Percentiles rank a stretch among this genome's conserved stretches.
Evolutionary conservation across 2,888 invertebrate species (phyloP).

Genomic region (Hemistola chrysoprasaria): DNA sequence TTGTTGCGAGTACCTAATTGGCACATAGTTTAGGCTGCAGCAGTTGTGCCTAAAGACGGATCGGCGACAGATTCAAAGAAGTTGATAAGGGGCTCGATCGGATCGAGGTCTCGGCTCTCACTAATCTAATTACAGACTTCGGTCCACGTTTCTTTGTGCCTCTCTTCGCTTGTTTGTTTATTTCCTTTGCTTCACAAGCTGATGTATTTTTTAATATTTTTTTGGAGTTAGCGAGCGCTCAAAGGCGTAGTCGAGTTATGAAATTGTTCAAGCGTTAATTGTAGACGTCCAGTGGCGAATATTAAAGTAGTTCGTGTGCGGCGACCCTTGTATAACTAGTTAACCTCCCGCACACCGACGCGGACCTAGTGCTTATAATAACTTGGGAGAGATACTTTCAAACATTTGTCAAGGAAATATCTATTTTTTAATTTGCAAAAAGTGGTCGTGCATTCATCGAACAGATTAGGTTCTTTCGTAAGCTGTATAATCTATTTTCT

Average conservation of each 20-base stretch:
- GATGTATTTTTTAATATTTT: conserved; percentile 66
- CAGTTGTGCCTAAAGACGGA: conserved; percentile 39
- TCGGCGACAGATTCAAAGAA: conserved; percentile 44
- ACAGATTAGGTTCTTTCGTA: too few relatives aligned
- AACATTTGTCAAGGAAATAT: conserved; percentile 56
- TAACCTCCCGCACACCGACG: conserved; percentile 56
- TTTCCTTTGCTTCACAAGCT: conserved; percentile 54
- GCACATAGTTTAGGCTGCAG: too few relatives aligned
- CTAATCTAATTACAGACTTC: conserved; percentile 70
- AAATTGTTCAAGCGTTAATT: conserved; percentile 80
- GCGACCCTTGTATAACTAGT: conserved; percentile 62
- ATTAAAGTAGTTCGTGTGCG: conserved; percentile 68
- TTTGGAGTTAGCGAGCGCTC: conserved; percentile 58
- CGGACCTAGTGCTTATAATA: conserved; percentile 21
- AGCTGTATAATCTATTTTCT: too few relatives aligned
- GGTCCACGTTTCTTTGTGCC: conserved; percentile 50
- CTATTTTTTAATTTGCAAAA: conserved; percentile 45
- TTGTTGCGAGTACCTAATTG: too few relatives aligned
- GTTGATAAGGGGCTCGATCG: conserved; percentile 40
- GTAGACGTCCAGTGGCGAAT: conserved; percentile 78
- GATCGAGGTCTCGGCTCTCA: conserved; percentile 45
- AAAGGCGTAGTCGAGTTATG: conserved; percentile 77
- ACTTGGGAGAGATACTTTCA: conserved; percentile 36
- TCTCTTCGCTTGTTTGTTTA: conserved; percentile 52
- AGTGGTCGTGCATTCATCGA: too few relatives aligned